phyloP scores from a whole-genome alignment of 92 coral and sea anemone genomes.

The Parazoanthus atlanticus region DNA sequence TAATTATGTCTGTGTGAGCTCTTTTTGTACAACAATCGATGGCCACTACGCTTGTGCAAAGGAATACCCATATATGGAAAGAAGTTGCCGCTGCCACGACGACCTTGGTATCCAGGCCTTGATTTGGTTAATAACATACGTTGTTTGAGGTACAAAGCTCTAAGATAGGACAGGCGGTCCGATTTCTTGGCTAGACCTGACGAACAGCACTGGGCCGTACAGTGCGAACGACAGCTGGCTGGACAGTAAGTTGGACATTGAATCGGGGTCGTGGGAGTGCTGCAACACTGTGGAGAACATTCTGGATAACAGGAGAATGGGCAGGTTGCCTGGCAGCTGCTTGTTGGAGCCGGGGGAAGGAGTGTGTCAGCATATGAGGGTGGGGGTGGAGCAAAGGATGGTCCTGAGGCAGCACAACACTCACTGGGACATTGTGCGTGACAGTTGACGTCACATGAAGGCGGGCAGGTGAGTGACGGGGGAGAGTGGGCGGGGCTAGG shows the following conservation, averaged over 20 bases:
- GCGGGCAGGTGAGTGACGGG: slow-evolving; percentile 51
- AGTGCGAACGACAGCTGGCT: slow-evolving; percentile 65
- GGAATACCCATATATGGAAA: background rate
- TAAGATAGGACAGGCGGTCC: slow-evolving; percentile 21
- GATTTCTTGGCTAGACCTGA: slow-evolving; percentile 17
- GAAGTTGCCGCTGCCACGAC: background rate
- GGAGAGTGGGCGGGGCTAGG: slow-evolving; percentile 17
- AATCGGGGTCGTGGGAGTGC: slow-evolving; percentile 33
- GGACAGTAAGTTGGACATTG: slow-evolving; percentile 73
- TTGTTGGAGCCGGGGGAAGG: slow-evolving; percentile 13
- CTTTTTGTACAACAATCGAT: background rate
- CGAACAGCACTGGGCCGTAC: slow-evolving; percentile 69
- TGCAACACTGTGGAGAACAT: slow-evolving; percentile 74
- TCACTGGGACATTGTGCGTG: slow-evolving; percentile 64
- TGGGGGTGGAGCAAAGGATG: slow-evolving; percentile 45
- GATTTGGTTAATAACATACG: background rate
- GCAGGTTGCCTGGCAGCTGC: slow-evolving; percentile 62
- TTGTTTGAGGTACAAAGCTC: slow-evolving; percentile 27
- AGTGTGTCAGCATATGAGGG: slow-evolving; percentile 20
- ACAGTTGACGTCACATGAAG: slow-evolving; percentile 58
- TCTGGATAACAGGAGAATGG: slow-evolving; percentile 69
- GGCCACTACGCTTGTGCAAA: background rate
- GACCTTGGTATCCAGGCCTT: slow-evolving; percentile 5
- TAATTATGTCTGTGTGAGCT: background rate
- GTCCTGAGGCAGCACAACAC: slow-evolving; percentile 59